phyloP scores from a whole-genome alignment of 2,797 vertebrate species.

The Pantherophis alleghaniensis region DNA sequence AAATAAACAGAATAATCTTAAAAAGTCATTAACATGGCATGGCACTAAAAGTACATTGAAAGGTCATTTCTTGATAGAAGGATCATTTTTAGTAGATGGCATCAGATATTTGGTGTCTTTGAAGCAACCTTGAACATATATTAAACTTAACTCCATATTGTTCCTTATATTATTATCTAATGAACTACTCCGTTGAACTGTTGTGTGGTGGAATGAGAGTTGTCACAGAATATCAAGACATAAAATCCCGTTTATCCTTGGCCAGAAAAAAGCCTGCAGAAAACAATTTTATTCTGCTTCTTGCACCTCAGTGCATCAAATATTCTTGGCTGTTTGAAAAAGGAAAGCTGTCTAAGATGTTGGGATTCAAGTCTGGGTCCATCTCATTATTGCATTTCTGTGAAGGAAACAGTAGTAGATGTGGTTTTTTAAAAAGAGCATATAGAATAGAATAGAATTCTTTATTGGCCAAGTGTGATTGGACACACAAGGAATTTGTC shows the following conservation, averaged over 20 bases:
- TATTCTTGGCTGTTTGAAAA: neutral
- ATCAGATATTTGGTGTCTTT: conserved; percentile 8
- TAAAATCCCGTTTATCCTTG: neutral
- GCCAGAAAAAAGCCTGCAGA: neutral
- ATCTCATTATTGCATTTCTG: neutral
- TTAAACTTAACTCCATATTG: neutral
- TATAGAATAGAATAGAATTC: neutral
- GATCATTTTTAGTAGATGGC: neutral
- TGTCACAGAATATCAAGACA: neutral
- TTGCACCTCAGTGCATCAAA: neutral
- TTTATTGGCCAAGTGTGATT: too few species aligned
- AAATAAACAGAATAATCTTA: conserved; percentile 27
- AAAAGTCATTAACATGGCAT: conserved; percentile 52
- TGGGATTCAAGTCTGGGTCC: neutral
- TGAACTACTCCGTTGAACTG: neutral
- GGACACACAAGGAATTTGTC: too few species aligned
- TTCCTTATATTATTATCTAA: conserved; percentile 5
- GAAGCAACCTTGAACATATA: neutral
- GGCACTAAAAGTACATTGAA: conserved; percentile 44
- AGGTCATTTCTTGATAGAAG: neutral
- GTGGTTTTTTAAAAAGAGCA: neutral
- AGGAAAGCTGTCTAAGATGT: neutral
- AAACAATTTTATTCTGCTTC: neutral
- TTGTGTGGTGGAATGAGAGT: neutral
- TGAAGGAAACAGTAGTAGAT: neutral